phyloP scores from a whole-genome alignment of 2,888 invertebrate genomes.

The Eudemis profundana region DNA sequence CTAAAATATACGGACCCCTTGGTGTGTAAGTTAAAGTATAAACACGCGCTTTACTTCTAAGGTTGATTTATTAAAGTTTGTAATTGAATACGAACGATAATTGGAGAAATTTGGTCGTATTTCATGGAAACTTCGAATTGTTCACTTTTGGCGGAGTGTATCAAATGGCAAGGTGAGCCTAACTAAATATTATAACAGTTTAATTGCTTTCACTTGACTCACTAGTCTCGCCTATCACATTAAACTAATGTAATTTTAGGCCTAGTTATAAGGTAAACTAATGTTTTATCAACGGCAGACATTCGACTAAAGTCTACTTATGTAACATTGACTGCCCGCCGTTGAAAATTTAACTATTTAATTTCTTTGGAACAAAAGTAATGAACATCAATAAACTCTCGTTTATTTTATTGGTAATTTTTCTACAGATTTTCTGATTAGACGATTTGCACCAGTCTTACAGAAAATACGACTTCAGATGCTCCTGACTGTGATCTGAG shows the following conservation, averaged over 20 bases:
- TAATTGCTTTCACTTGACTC: background rate
- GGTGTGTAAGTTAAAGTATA: too few species aligned
- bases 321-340: too few species aligned
- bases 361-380: too few species aligned
- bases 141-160: background rate
- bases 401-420: background rate
- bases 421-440: background rate
- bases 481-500: slow-evolving; percentile 4
- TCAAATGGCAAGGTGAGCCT: background rate
- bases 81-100: background rate
- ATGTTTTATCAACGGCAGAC: too few species aligned
- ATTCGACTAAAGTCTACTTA: too few species aligned
- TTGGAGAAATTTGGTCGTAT: background rate
- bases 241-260: too few species aligned
- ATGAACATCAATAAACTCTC: background rate
- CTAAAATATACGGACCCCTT: background rate
- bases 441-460: slow-evolving; percentile 5
- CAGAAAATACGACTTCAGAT: slow-evolving; percentile 19
- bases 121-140: background rate
- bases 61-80: background rate
- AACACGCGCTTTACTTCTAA: background rate
- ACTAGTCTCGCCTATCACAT: background rate
- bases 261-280: too few species aligned
- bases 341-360: too few species aligned
- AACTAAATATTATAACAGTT: slow-evolving; percentile 17